Evolutionary conservation across 2,797 vertebrate genomes (phyloP), one percentile per base, ranked within the genome.

Genomic region (Ctenosaura bakeri): DNA sequence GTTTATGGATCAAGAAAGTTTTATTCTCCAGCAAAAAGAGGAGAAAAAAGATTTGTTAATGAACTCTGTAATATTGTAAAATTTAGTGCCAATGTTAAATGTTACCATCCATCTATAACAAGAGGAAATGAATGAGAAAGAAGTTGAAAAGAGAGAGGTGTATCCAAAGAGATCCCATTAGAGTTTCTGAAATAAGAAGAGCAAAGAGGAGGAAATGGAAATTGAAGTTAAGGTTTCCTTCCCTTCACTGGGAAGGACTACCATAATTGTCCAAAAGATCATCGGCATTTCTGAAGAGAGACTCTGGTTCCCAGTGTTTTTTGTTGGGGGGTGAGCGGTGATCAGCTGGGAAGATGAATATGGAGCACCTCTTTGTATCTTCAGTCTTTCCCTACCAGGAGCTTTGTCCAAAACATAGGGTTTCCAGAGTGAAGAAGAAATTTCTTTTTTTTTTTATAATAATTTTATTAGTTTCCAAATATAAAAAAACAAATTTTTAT

Each of bases 51-150:
- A 46, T 83, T 66, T 71, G 42, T 50, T 54, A 64, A 12, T 64
- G 8, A 74, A 20, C 52, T 88, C 32, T 81, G 38, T 80, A n/a
- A 80, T 83, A 74, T 20, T 83, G n/a, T 83, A 78, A 73, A 87
- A 46, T 87, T 54, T 42, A 88, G 35, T n/a, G n/a, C 46, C 8
- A n/a, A 66, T 76, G 8, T 50, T 85, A 62, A 76, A 81, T 35
- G 90, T 76, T 66, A 76, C 9, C 8, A 62, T 46, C 9, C 69
- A 29, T 3, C n/a, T 74, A 29, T 22, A 80, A 78, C 7, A 50
- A n/a, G 14, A 35, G 32, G 32, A 16, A 16, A 71, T n/a, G 32
- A 4, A 71, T 29, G n/a, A 38, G 35, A 7, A 74, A 38, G n/a
- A 35, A 3, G 7, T 6, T 69, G 77, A 54, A 80, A 54, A 71